Percentiles rank a stretch among this genome's conserved stretches.
phyloP scores from a whole-genome alignment of 2,888 invertebrate species.

The Hermaeophaga mercurialis region DNA sequence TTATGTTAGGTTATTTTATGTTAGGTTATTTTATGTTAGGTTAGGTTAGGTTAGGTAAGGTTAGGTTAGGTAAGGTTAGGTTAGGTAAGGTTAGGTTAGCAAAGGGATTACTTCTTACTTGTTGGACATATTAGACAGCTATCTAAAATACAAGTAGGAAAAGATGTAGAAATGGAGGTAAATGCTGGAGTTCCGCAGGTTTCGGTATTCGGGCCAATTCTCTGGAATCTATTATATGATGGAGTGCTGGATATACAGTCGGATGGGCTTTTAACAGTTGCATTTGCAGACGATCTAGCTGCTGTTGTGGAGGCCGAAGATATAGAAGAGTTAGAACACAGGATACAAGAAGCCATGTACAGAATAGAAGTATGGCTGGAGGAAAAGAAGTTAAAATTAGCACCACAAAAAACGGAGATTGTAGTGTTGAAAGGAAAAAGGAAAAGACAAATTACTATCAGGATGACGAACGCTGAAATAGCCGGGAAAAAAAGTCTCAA shows the following conservation, averaged over 20 bases:
- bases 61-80: no score
- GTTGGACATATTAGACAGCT: slow-evolving; percentile 9
- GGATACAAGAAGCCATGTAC: not conserved
- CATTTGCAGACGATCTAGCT: slow-evolving; percentile 31
- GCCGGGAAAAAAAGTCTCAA: not conserved
- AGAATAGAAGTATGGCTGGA: slow-evolving; percentile 17
- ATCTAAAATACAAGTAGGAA: slow-evolving; percentile 11
- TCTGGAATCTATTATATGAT: slow-evolving; percentile 33
- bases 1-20: no score
- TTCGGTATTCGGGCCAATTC: slow-evolving; percentile 27
- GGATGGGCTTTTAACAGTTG: slow-evolving; percentile 2
- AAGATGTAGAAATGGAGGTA: not conserved
- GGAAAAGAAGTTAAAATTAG: slow-evolving; percentile 2
- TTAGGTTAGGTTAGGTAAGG: no score
- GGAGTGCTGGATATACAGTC: slow-evolving; percentile 16
- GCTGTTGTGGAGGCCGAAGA: slow-evolving; percentile 12
- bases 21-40: no score
- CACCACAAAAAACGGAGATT: slow-evolving; percentile 10
- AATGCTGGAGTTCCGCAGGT: slow-evolving; percentile 26
- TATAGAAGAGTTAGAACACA: not conserved
- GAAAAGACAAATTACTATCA: not conserved
- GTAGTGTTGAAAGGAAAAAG: not conserved
- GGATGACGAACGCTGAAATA: slow-evolving; percentile 22
- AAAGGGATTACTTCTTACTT: slow-evolving; percentile 3
- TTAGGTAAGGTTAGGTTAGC: no score